phyloP scores from a whole-genome alignment of 2,113 vertebrate species.

The Haemorhous mexicanus region DNA sequence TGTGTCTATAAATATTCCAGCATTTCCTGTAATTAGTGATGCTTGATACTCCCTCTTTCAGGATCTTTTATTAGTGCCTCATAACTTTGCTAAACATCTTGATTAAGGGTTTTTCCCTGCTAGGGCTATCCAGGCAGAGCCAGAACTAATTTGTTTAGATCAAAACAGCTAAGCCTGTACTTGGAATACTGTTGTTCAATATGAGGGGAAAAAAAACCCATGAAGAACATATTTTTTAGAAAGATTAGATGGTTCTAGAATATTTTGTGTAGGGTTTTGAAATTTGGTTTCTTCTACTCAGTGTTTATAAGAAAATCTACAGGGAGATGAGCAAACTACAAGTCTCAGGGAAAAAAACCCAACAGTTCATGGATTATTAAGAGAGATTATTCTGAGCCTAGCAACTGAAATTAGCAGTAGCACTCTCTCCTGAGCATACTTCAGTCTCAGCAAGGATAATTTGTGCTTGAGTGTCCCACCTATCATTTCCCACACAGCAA shows the following conservation, averaged over 20 bases:
- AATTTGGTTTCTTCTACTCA: background rate
- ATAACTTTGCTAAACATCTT: background rate
- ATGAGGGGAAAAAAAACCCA: background rate
- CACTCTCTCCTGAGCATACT: background rate
- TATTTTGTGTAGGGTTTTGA: background rate
- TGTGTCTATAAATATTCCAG: constrained; percentile 1
- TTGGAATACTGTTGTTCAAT: background rate
- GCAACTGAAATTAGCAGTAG: background rate
- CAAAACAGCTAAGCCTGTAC: background rate
- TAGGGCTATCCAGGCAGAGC: background rate
- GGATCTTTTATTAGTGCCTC: background rate
- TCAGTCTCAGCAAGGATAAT: background rate
- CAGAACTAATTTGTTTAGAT: background rate
- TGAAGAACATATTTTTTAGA: background rate
- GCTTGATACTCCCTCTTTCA: background rate
- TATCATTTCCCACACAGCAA: background rate
- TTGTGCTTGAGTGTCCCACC: background rate
- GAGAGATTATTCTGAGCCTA: background rate
- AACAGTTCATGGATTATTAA: background rate
- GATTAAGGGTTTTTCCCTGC: background rate
- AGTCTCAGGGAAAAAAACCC: background rate
- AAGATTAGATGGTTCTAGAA: background rate
- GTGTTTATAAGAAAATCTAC: background rate
- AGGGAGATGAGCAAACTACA: background rate
- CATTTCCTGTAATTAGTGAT: constrained; percentile 13